phyloP scores from a whole-genome alignment of 2,113 vertebrate species.

The Physeter macrocephalus region DNA sequence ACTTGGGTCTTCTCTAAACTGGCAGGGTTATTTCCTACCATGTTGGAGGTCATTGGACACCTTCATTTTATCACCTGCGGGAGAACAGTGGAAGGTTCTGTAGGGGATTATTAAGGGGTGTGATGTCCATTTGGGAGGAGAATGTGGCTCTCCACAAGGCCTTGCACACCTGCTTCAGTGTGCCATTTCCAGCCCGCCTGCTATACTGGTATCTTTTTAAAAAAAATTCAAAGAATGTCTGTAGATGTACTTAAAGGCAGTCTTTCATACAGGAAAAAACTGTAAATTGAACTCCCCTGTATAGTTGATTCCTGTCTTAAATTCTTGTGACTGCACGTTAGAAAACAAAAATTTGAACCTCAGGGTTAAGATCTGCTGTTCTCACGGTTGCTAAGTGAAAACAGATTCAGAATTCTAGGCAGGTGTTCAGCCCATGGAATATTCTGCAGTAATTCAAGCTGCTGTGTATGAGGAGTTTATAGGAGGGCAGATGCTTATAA shows the following conservation, averaged over 20 bases:
- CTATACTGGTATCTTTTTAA: background rate
- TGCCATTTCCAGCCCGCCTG: background rate
- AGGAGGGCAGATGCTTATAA: background rate
- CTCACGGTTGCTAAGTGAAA: background rate
- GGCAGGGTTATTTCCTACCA: background rate
- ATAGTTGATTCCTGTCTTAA: background rate
- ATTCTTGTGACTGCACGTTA: background rate
- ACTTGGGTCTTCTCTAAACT: background rate
- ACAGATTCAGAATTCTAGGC: background rate
- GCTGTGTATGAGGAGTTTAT: background rate
- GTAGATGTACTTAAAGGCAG: background rate
- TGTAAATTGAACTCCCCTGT: background rate
- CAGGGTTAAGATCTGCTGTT: background rate
- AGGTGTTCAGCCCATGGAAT: accelerated
- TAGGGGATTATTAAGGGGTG: no score
- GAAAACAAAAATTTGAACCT: background rate
- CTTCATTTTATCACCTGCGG: background rate
- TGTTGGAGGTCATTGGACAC: background rate
- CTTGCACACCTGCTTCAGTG: background rate
- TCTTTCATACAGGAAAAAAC: background rate
- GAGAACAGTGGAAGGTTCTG: background rate
- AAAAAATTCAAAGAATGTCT: background rate
- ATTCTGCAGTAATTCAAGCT: background rate
- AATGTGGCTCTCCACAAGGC: background rate
- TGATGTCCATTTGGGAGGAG: background rate